Evolutionary conservation across 2,113 vertebrate genomes (phyloP), one percentile per base, ranked within the genome.

Genomic region (Egretta garzetta): DNA sequence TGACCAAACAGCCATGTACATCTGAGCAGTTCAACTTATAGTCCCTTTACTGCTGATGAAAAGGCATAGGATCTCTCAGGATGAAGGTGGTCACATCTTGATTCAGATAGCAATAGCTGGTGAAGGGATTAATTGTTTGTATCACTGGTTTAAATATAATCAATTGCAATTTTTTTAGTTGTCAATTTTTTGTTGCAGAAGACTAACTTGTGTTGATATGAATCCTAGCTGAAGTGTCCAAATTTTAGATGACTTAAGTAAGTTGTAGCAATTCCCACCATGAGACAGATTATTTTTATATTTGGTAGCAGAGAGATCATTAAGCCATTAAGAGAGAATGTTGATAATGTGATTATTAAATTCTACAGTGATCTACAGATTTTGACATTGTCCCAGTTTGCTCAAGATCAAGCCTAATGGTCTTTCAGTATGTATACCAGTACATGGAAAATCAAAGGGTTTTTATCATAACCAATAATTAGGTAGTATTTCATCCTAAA

Each of bases 301-400:
- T 93, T 88, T 73, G 58, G 37, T 79, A 97, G 39, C 27, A 63
- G 52, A 6, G 27, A 95, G 84, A 53, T 91, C 70, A 55, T 20
- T 33, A 93, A 94, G 60, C 39, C 10, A 52, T 94, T 93, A 92
- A 85, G 88, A 93, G 14, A 91, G 16, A 91, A 91, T n/a, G 17
- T 39, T 70, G 33, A 62, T 81, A 71, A 95, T 74, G 30, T 30
- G 50, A 53, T 86, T 83, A 81, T 71, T 82, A 49, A 90, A 95
- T 71, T 93, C 66, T 58, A 22, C 59, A 85, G 33, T 17, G 16
- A 90, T 60, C 30, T 88, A 37, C 20, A 91, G 37, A 60, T 83
- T 47, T 68, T 74, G 17, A 58, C 26, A 63, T 74, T 90, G 55
- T 81, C 7, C 55, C 45, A 63, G 77, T 33, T 81, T 93, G 43